Evolutionary conservation across 1,140 invertebrate species (phyloP).

Genomic region (Neomicropteryx cornuta): DNA sequence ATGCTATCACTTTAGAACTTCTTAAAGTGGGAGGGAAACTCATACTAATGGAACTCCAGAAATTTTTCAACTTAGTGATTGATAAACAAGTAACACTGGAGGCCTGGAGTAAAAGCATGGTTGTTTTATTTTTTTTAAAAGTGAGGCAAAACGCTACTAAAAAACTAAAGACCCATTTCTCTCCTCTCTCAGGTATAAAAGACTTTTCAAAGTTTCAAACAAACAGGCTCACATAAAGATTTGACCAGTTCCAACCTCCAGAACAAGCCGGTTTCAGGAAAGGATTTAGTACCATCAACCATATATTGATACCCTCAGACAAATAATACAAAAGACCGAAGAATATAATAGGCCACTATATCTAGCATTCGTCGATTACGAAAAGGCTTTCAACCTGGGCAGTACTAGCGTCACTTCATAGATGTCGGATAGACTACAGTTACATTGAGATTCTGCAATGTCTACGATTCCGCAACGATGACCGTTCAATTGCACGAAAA

Average conservation of each 20-base stretch:
- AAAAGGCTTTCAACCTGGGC: conserved; percentile 13
- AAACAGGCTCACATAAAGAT: conserved; percentile 4
- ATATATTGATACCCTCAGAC: conserved; percentile 11
- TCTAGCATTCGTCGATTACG: conserved; percentile 15
- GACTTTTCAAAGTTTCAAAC: conserved; percentile 12
- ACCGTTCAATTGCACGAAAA: conserved; percentile 9
- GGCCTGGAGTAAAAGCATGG: conserved; percentile 6
- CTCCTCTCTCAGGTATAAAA: conserved; percentile 14
- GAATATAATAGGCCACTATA: conserved; percentile 14
- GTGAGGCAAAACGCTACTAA: conserved; percentile 10
- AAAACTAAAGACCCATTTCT: conserved; percentile 12
- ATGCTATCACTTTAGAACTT: conserved; percentile 8
- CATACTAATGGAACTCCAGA: conserved; percentile 5
- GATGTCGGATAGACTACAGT: conserved; percentile 11
- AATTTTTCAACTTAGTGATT: conserved; percentile 7
- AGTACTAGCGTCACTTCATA: conserved; percentile 9
- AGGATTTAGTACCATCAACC: conserved; percentile 11
- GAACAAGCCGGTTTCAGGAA: conserved; percentile 13
- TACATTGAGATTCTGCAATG: conserved; percentile 11
- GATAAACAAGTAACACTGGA: no score
- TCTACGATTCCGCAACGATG: conserved; percentile 11
- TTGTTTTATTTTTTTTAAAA: conserved; percentile 11
- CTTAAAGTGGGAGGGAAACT: conserved; percentile 7
- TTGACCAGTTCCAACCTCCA: conserved; percentile 12
- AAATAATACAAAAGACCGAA: conserved; percentile 13